Evolutionary conservation across 2,888 invertebrate species (phyloP), one percentile per base, ranked within the genome.

Genomic region (Callyntrura guangdongensis): DNA sequence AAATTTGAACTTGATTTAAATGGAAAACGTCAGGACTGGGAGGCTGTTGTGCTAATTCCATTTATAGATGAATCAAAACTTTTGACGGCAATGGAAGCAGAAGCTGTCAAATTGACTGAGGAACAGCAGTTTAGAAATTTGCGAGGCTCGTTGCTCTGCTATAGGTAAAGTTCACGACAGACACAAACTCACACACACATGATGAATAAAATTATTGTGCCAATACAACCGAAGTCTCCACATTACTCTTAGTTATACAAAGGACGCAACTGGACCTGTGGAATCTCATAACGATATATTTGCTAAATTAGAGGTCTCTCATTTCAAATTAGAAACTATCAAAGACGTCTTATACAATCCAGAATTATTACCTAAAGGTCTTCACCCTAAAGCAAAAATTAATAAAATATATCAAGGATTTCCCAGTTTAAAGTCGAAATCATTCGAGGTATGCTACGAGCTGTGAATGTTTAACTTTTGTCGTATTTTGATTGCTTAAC

Each of bases 1-100:
- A 96, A 99, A 93, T 99, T 99, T 95, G 96, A 97, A 94, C 98
- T 98, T 0, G 99, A 99, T 95, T 96, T 99, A 87, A 99, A 99
- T 95, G 99, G 99, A 6, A 99, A 99, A 95, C 96, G 96, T 94
- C 98, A 98, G 94, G 99, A 99, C 93, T 99, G 99, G 99, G 99
- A 99, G 95, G 98, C 98, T 0, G 97, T 99, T 0, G 98, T 98
- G 0, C 96, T 99, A 0, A 98, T 99, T 94, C 99, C 99, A 0
- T 98, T 99, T 94, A 98, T 99, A 94, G 97, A 98, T 94, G 98
- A 98, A 95, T 95, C 95, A 45, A 95, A 96, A 84, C 95, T 98
- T n/a, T 94, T 98, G 25, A 95, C 96, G 69, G 98, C 98, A 0
- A 98, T 98, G 97, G 95, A 95, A 85, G 96, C 96, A 0, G 97